phyloP scores from a whole-genome alignment of 64 coral and sea anemone genomes.

The Actinia equina region DNA sequence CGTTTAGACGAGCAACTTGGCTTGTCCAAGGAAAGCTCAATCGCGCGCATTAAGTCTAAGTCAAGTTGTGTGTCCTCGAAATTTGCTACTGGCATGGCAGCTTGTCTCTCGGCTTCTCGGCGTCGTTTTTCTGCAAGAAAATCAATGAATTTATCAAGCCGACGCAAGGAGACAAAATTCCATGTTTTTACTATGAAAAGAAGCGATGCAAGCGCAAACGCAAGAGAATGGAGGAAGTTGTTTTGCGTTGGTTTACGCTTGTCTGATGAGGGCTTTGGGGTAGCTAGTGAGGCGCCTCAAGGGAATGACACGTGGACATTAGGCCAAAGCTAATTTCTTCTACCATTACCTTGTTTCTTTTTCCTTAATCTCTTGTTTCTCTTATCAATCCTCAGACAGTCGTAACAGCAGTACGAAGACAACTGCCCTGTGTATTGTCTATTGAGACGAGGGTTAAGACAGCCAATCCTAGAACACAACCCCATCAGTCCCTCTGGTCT shows the following conservation, averaged over 20 bases:
- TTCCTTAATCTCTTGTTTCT: conserved; percentile 1
- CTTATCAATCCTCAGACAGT: conserved; percentile 12
- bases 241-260: too few relatives aligned
- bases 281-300: too few relatives aligned
- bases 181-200: too few relatives aligned
- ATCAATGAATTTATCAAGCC: not conserved
- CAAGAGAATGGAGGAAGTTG: too few relatives aligned
- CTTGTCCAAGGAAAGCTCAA: conserved; percentile 35
- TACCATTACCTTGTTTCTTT: conserved; percentile 8
- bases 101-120: conserved; percentile 17
- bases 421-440: conserved; percentile 17
- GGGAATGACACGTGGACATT: too few relatives aligned
- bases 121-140: not conserved
- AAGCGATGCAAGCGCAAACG: too few relatives aligned
- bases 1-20: not conserved
- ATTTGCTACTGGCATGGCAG: not conserved
- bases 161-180: too few relatives aligned
- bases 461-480: not conserved
- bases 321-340: too few relatives aligned
- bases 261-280: too few relatives aligned
- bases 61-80: conserved; percentile 21
- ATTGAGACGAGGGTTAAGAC: conserved; percentile 16
- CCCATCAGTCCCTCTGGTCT: not conserved
- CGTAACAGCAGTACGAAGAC: conserved; percentile 26
- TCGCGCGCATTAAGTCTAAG: conserved; percentile 52